phyloP scores from a whole-genome alignment of 2,888 invertebrate species.

The Phengaris alcon region DNA sequence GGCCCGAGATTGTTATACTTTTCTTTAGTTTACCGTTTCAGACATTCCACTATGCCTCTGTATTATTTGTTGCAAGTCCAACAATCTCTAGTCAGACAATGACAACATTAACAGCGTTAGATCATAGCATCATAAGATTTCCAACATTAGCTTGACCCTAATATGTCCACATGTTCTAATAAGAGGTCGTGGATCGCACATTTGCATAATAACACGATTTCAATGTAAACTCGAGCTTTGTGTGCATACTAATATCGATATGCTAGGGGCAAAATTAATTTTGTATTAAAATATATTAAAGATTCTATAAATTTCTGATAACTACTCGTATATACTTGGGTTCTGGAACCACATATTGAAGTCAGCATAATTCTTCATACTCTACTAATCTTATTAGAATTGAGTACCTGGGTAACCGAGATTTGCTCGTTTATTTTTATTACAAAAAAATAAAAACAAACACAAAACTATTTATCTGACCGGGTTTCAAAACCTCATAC shows the following conservation, averaged over 20 bases:
- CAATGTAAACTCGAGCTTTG: not conserved
- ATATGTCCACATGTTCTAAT: constrained; percentile 7
- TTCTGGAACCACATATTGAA: no score
- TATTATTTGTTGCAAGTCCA: not conserved
- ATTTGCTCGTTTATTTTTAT: no score
- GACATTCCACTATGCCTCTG: not conserved
- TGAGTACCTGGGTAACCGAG: no score
- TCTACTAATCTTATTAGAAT: no score
- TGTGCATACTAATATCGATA: not conserved
- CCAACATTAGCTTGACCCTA: not conserved
- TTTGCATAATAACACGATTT: constrained; percentile 10
- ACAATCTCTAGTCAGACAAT: not conserved
- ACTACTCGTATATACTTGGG: no score
- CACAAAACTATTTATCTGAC: no score
- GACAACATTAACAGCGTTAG: not conserved
- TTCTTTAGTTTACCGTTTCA: not conserved
- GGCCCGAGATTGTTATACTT: no score
- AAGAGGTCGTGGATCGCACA: constrained; percentile 1
- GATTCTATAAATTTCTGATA: no score
- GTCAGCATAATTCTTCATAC: no score
- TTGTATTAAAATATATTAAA: not conserved
- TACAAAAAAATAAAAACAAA: no score
- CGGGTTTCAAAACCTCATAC: no score
- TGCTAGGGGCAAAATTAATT: not conserved
- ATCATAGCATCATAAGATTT: not conserved